A percentile compares a stretch with the other conserved stretches of the same genome.
phyloP scores from a whole-genome alignment of 2,888 invertebrate species.

The Mantis religiosa region DNA sequence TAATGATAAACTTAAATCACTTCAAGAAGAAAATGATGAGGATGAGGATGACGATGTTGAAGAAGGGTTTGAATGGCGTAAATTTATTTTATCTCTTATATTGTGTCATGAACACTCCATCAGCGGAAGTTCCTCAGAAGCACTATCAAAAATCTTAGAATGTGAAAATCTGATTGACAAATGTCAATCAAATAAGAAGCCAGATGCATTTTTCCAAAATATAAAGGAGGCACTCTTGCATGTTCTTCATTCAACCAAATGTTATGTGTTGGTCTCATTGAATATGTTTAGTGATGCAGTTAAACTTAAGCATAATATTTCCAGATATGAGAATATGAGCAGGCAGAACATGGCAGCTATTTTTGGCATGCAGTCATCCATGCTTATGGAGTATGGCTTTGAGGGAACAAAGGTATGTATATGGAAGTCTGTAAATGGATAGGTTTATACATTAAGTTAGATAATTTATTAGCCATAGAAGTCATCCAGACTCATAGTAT shows the following conservation, averaged over 20 bases:
- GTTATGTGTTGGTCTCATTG: background rate
- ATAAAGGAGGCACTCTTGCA: background rate
- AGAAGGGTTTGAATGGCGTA: constrained; percentile 12
- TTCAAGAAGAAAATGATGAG: background rate
- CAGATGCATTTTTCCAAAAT: background rate
- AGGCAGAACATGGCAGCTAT: constrained; percentile 10
- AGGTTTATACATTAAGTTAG: too few relatives aligned
- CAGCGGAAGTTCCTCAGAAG: background rate
- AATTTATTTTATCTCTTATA: background rate
- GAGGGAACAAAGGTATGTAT: constrained; percentile 1
- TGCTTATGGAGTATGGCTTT: constrained; percentile 19
- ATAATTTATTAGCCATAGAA: too few relatives aligned
- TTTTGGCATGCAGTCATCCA: constrained; percentile 1
- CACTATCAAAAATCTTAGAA: background rate
- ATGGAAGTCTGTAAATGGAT: too few relatives aligned
- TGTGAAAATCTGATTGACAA: background rate
- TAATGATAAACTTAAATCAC: background rate
- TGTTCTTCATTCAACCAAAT: constrained; percentile 1
- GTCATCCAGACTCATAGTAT: too few relatives aligned
- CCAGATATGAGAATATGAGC: background rate
- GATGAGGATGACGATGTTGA: background rate
- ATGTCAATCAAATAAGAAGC: background rate
- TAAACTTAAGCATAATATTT: background rate
- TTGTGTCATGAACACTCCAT: constrained; percentile 17
- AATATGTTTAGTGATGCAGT: background rate